Conservation (phyloP, 2,888 invertebrate species). For the Ectemnius continuus region DNA sequence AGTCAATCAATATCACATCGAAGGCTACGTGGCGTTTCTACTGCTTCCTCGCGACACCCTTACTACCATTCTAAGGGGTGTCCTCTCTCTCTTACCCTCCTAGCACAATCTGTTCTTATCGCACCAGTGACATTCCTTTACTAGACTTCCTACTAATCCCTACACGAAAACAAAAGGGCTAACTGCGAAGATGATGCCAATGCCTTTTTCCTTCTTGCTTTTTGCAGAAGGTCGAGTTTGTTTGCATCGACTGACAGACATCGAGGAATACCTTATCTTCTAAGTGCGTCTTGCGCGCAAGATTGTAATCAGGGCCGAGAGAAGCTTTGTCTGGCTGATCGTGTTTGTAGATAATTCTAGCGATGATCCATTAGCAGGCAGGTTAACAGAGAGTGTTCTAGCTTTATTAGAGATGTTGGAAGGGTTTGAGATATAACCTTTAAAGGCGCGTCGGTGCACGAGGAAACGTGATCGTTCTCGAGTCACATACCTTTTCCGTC, state of each 20-base stretch:
- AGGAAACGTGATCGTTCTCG: conserved; percentile 49
- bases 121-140: background rate
- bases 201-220: too few relatives aligned
- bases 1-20: conserved; percentile 33
- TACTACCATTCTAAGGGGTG: background rate
- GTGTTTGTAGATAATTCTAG: too few relatives aligned
- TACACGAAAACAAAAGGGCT: too few relatives aligned
- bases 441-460: conserved; percentile 51
- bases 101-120: background rate
- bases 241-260: conserved; percentile 23
- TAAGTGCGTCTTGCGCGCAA: background rate
- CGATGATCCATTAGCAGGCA: too few relatives aligned
- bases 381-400: too few relatives aligned
- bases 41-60: conserved; percentile 20
- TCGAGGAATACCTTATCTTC: conserved; percentile 21
- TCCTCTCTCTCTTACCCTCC: background rate
- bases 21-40: conserved; percentile 18
- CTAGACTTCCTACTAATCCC: background rate
- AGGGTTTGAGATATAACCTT: conserved; percentile 46
- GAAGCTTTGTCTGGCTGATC: too few relatives aligned
- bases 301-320: too few relatives aligned
- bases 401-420: too few relatives aligned
- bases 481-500: conserved; percentile 69
- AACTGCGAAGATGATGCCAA: too few relatives aligned
- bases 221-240: background rate